phyloP scores from a whole-genome alignment of 2,888 invertebrate species.

The Linnaemya vulpina region DNA sequence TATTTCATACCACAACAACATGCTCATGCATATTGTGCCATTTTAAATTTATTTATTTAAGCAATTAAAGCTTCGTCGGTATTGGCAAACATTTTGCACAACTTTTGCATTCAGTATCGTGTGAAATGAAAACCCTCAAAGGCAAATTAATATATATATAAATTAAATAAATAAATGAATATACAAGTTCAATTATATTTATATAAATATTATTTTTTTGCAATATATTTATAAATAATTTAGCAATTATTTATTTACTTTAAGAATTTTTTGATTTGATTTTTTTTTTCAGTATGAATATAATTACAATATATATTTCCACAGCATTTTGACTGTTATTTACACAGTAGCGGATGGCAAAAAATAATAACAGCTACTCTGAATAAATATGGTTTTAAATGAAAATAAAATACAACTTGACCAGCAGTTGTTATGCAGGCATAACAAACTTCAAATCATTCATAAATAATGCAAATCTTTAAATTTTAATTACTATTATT shows the following conservation, averaged over 20 bases:
- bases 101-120: too few species aligned
- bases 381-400: constrained; percentile 57
- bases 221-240: neutral
- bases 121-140: too few species aligned
- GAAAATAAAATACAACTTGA: constrained; percentile 41
- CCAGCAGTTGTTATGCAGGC: constrained; percentile 14
- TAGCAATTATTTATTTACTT: neutral
- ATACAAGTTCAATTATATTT: too few species aligned
- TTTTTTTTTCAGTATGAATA: neutral
- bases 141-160: too few species aligned
- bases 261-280: neutral
- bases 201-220: too few species aligned
- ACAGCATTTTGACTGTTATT: neutral
- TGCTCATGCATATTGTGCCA: too few species aligned
- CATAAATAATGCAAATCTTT: constrained; percentile 46
- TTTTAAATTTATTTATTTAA: too few species aligned
- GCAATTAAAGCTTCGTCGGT: too few species aligned
- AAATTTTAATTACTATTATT: constrained; percentile 68
- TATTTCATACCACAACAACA: too few species aligned
- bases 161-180: too few species aligned
- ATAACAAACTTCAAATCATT: constrained; percentile 44
- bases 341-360: neutral
- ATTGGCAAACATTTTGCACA: too few species aligned
- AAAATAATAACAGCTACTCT: constrained; percentile 47
- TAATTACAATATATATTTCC: neutral